Conservation (phyloP, 2,797 vertebrate genomes). For the Salarias fasciatus region DNA sequence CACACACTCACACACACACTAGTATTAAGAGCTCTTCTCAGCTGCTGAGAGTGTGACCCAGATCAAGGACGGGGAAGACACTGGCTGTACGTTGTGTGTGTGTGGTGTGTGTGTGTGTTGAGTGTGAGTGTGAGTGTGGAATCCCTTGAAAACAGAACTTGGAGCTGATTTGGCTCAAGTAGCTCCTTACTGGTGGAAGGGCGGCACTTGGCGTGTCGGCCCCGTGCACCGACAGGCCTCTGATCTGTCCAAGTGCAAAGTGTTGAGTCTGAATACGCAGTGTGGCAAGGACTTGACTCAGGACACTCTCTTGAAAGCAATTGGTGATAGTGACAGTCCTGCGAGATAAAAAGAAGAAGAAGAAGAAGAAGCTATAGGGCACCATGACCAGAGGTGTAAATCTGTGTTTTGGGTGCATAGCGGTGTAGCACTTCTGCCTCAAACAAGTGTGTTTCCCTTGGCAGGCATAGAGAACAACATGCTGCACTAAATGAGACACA, state of each 20-base stretch:
- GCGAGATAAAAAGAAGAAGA: too few relatives aligned
- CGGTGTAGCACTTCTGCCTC: too few relatives aligned
- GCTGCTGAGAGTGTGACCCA: slow-evolving; percentile 60
- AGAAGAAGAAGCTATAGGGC: too few relatives aligned
- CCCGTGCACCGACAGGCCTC: slow-evolving; percentile 25
- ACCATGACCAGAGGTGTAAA: too few relatives aligned
- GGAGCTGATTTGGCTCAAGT: slow-evolving; percentile 48
- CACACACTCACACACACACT: not conserved
- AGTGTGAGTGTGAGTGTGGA: slow-evolving; percentile 22
- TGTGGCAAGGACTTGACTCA: slow-evolving; percentile 37
- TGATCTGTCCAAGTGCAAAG: slow-evolving; percentile 46
- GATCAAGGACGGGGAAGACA: slow-evolving; percentile 54
- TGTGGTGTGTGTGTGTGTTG: too few relatives aligned
- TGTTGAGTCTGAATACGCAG: slow-evolving; percentile 31
- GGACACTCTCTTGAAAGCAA: not conserved
- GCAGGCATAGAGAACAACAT: too few relatives aligned
- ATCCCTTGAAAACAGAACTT: slow-evolving; percentile 56
- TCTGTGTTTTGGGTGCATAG: too few relatives aligned
- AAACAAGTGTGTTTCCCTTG: too few relatives aligned
- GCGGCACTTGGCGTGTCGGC: slow-evolving; percentile 35
- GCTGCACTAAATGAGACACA: too few relatives aligned
- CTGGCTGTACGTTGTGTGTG: slow-evolving; percentile 27
- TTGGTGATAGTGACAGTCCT: too few relatives aligned
- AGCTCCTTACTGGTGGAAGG: slow-evolving; percentile 67
- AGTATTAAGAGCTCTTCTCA: slow-evolving; percentile 46